Evolutionary conservation across 35 echinoderm and acorn worm genomes (phyloP).

Genomic region (Diadema setosum): DNA sequence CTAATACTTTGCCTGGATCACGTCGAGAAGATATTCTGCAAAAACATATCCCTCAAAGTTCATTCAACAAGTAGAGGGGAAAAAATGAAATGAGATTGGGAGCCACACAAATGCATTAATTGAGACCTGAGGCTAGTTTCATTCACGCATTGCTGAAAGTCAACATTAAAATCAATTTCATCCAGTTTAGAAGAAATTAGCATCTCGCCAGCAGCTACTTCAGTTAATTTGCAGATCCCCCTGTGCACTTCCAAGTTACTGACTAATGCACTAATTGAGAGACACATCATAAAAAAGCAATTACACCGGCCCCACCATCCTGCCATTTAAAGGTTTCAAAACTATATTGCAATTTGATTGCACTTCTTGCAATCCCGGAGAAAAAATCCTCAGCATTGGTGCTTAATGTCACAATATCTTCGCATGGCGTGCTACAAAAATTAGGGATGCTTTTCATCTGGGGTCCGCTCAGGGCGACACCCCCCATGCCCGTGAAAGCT

Average conservation of each 20-base stretch:
- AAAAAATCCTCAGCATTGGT: slow-evolving; percentile 7
- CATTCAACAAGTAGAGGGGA: not conserved
- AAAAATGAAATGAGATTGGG: not conserved
- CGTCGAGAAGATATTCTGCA: no score
- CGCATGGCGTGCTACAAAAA: not conserved
- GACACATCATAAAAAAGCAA: slow-evolving; percentile 15
- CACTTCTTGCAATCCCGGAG: not conserved
- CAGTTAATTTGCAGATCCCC: not conserved
- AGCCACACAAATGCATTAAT: not conserved
- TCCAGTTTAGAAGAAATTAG: slow-evolving; percentile 3
- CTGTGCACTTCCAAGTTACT: not conserved
- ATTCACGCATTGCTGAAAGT: not conserved
- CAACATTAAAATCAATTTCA: slow-evolving; percentile 16
- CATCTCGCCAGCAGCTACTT: not conserved
- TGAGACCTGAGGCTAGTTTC: not conserved
- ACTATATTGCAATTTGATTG: slow-evolving; percentile 27
- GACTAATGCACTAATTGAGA: not conserved
- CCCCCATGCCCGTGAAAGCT: not conserved
- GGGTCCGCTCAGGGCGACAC: not conserved
- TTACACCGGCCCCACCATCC: not conserved
- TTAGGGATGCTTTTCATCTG: not conserved
- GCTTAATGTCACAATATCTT: slow-evolving; percentile 11
- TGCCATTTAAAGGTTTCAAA: slow-evolving; percentile 2
- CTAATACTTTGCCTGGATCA: no score
- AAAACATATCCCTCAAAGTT: not conserved